Percentiles rank a stretch among this genome's conserved stretches.
Evolutionary conservation across 2,888 invertebrate genomes (phyloP).

Genomic region (Boloria selene): DNA sequence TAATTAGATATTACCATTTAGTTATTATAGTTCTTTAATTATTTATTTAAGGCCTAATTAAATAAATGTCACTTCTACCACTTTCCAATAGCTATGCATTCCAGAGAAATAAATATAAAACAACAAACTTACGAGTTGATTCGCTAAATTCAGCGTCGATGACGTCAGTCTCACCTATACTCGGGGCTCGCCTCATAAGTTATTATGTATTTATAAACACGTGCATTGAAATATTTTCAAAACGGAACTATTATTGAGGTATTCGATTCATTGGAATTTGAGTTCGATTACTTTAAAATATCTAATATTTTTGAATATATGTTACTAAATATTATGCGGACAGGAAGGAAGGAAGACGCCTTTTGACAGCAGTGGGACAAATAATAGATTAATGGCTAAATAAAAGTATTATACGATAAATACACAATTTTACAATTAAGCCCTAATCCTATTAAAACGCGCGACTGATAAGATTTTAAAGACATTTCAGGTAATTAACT

Average conservation of each 20-base stretch:
- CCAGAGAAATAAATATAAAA: conserved; percentile 45
- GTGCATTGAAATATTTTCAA: conserved; percentile 41
- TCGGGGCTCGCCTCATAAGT: conserved; percentile 37
- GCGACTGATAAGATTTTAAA: not conserved
- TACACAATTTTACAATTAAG: no score
- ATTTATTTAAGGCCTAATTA: not conserved
- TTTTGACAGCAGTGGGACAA: no score
- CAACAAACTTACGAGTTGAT: conserved; percentile 54
- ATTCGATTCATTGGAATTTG: conserved; percentile 40
- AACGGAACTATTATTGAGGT: conserved; percentile 40
- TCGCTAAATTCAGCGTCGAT: conserved; percentile 51
- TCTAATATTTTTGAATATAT: not conserved
- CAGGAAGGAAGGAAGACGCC: no score
- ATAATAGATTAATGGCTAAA: no score
- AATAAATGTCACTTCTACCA: conserved; percentile 26
- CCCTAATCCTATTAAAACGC: no score
- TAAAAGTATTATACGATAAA: not conserved
- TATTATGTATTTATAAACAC: conserved; percentile 46
- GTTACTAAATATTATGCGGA: no score
- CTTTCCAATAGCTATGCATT: conserved; percentile 37
- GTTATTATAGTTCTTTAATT: no score
- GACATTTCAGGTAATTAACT: not conserved
- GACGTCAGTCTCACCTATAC: conserved; percentile 53
- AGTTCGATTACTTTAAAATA: conserved; percentile 16
- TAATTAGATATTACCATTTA: no score